Conservation (phyloP, 2,888 invertebrate species). For the Parnassius apollo region DNA sequence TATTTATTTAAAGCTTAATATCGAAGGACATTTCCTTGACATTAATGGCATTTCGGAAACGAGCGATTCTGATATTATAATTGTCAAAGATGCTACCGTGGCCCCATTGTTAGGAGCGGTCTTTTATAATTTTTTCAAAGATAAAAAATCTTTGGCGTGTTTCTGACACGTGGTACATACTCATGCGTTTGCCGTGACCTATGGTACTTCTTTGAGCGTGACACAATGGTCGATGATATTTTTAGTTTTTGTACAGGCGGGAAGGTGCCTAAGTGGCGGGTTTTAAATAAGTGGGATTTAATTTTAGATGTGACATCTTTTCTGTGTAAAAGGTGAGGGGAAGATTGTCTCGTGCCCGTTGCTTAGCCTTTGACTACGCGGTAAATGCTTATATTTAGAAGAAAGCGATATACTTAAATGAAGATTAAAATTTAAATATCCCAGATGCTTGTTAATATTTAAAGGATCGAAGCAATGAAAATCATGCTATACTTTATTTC, state of each 20-base stretch:
- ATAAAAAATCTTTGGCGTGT: slow-evolving; percentile 81
- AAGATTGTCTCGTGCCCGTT: slow-evolving; percentile 70
- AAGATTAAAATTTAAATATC: slow-evolving; percentile 20
- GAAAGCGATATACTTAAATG: slow-evolving; percentile 20
- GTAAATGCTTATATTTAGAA: slow-evolving; percentile 52
- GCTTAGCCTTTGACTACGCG: slow-evolving; percentile 62
- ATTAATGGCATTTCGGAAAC: slow-evolving; percentile 51
- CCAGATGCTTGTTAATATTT: slow-evolving; percentile 18
- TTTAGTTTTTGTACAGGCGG: slow-evolving; percentile 77
- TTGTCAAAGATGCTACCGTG: slow-evolving; percentile 81
- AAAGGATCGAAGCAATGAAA: slow-evolving; percentile 26
- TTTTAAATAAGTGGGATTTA: slow-evolving; percentile 78
- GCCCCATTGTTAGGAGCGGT: slow-evolving; percentile 71
- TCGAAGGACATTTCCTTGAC: slow-evolving; percentile 39
- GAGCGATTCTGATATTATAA: slow-evolving; percentile 70
- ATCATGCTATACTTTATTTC: slow-evolving; percentile 36
- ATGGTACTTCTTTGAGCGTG: slow-evolving; percentile 77
- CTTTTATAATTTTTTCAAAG: slow-evolving; percentile 79
- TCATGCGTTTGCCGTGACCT: slow-evolving; percentile 75
- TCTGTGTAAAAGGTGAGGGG: slow-evolving; percentile 70
- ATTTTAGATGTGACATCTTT: slow-evolving; percentile 76
- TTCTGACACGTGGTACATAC: slow-evolving; percentile 76
- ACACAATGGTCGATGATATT: slow-evolving; percentile 76
- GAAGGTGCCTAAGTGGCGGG: slow-evolving; percentile 79
- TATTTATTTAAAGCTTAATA: slow-evolving; percentile 53